Evolutionary conservation across 1,140 invertebrate species (phyloP).

Genomic region (Eriocheir sinensis): DNA sequence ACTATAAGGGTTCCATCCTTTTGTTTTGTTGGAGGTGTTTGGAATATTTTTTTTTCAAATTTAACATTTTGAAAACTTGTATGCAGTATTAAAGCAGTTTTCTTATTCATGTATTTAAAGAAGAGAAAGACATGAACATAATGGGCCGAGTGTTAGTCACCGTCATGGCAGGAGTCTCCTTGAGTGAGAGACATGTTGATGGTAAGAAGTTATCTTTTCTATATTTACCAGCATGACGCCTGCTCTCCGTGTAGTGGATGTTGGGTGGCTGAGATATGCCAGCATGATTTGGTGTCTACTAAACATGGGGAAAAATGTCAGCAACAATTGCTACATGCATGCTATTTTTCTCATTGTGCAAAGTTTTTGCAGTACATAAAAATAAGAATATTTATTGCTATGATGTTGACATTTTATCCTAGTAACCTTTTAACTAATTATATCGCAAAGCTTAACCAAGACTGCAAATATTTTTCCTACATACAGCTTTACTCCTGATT

Average conservation of each 20-base stretch:
- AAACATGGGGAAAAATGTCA: not conserved
- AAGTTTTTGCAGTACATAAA: not conserved
- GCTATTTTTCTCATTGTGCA: not conserved
- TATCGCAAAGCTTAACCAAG: not conserved
- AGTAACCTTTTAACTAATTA: no score
- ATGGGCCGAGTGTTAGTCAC: constrained; percentile 72
- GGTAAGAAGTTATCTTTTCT: constrained; percentile 46
- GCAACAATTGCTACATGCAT: not conserved
- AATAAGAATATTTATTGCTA: not conserved
- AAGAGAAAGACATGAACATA: constrained; percentile 74
- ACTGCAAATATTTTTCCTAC: not conserved
- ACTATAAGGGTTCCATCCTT: not conserved
- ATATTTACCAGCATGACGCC: constrained; percentile 25
- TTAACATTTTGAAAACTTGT: not conserved
- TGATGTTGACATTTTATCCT: not conserved
- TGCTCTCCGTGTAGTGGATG: not conserved
- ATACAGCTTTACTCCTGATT: not conserved
- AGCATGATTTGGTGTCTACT: constrained; percentile 25
- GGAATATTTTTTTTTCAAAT: not conserved
- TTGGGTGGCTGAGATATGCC: not conserved
- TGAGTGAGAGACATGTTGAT: constrained; percentile 64
- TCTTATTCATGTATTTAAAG: constrained; percentile 49
- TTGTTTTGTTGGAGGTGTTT: not conserved
- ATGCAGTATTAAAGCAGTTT: not conserved
- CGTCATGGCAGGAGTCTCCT: constrained; percentile 70